Evolutionary conservation across 2,113 vertebrate species (phyloP).

Genomic region (Chloropsis cyanopogon): DNA sequence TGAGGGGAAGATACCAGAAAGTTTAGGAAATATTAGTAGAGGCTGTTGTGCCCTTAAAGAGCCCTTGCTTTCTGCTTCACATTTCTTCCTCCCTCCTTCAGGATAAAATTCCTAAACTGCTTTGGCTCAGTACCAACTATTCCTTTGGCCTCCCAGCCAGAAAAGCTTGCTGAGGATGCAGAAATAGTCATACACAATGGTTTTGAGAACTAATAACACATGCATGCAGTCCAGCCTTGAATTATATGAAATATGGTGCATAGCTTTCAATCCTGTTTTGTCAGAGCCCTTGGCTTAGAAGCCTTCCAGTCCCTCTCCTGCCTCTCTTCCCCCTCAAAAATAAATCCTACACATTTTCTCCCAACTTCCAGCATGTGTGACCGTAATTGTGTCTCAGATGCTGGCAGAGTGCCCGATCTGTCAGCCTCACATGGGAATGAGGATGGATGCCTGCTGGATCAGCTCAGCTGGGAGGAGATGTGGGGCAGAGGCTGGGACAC

Average conservation of each 20-base stretch:
- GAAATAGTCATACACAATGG: conserved; percentile 15
- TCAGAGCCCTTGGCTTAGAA: conserved; percentile 38
- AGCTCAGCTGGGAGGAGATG: background rate
- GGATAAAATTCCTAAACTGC: conserved; percentile 48
- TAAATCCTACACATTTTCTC: conserved; percentile 33
- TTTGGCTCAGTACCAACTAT: conserved; percentile 21
- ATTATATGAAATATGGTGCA: conserved; percentile 14
- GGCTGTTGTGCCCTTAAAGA: background rate
- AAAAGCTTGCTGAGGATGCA: conserved; percentile 20
- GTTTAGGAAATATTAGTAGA: background rate
- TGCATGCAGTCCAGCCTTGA: background rate
- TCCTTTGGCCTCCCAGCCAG: conserved; percentile 20
- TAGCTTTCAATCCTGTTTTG: conserved; percentile 14
- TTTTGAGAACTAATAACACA: conserved; percentile 47
- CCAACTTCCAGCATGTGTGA: conserved; percentile 34
- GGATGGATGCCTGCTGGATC: conserved; percentile 26
- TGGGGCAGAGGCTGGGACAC: background rate
- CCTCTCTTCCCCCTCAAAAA: background rate
- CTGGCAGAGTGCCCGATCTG: conserved; percentile 3
- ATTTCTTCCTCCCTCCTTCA: background rate
- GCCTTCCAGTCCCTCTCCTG: background rate
- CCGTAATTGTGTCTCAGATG: background rate
- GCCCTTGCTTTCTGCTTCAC: background rate
- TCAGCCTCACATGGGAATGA: background rate
- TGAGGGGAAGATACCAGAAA: background rate